Conservation (phyloP, 2,797 vertebrate species). For the Brachyalestes nurse region DNA sequence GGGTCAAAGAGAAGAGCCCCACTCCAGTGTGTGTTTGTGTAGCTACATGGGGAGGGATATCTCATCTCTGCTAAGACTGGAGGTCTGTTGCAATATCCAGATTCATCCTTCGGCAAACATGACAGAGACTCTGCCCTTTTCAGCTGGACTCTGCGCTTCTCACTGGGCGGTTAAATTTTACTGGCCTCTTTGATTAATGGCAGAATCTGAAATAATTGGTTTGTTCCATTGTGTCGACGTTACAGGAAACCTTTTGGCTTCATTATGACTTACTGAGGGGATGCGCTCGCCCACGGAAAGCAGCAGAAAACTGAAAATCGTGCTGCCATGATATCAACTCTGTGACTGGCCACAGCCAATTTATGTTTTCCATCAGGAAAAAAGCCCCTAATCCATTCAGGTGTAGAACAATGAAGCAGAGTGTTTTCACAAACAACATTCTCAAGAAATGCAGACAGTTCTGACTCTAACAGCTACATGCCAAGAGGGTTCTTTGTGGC, state of each 20-base stretch:
- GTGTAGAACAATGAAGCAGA: neutral
- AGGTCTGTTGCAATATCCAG: slow-evolving; percentile 1
- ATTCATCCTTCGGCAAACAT: neutral
- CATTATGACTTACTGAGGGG: slow-evolving; percentile 26
- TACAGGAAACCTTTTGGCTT: slow-evolving; percentile 7
- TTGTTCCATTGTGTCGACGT: slow-evolving; percentile 39
- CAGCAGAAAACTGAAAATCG: slow-evolving; percentile 32
- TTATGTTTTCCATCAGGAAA: slow-evolving; percentile 31
- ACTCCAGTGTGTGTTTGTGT: neutral
- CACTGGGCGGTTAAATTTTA: too few relatives aligned
- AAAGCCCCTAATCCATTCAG: neutral
- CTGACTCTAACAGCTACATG: neutral
- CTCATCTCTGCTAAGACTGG: neutral
- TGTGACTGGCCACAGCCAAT: slow-evolving; percentile 32
- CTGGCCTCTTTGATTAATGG: neutral
- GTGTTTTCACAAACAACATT: neutral
- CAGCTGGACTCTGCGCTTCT: neutral
- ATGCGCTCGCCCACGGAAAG: slow-evolving; percentile 19
- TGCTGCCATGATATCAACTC: slow-evolving; percentile 34
- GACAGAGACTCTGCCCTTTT: neutral
- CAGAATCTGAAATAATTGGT: slow-evolving; percentile 34
- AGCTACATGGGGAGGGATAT: neutral
- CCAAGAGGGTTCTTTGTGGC: too few relatives aligned
- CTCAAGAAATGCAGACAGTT: neutral
- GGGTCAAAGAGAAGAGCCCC: neutral